Percentiles rank a stretch among this genome's conserved stretches.
phyloP scores from a whole-genome alignment of 2,888 invertebrate species.

The Peribatodes rhomboidaria region DNA sequence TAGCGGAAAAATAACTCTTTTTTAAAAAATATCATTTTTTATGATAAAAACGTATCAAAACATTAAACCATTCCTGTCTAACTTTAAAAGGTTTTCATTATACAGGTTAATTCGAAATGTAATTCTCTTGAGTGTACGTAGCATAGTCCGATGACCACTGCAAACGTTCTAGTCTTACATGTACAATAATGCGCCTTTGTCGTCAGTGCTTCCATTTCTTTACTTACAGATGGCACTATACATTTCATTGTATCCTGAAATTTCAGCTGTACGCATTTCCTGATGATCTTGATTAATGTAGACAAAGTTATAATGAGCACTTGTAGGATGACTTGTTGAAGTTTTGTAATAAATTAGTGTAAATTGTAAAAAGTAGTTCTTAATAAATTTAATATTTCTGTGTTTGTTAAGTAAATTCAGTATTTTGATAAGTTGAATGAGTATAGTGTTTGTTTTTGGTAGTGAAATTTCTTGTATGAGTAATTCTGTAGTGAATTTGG shows the following conservation, averaged over 20 bases:
- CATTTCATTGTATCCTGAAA: conserved; percentile 49
- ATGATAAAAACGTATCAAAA: no score
- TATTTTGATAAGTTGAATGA: conserved; percentile 76
- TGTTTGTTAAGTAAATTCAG: conserved; percentile 76
- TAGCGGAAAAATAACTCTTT: no score
- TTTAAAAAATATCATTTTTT: no score
- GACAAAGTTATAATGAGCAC: conserved; percentile 80
- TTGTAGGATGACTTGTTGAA: conserved; percentile 74
- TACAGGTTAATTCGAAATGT: no score
- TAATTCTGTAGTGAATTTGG: conserved; percentile 73
- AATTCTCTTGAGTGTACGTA: no score
- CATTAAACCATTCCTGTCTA: no score
- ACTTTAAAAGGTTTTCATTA: no score
- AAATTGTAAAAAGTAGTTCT: conserved; percentile 77
- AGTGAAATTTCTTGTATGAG: conserved; percentile 71
- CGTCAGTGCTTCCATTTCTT: conserved; percentile 55
- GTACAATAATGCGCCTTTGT: conserved; percentile 43
- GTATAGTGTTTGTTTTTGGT: conserved; percentile 67
- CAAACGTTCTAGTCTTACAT: conserved; percentile 47
- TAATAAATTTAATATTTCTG: conserved; percentile 73
- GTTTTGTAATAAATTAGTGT: conserved; percentile 66
- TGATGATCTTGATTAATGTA: conserved; percentile 53
- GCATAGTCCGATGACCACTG: conserved; percentile 22
- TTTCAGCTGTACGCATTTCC: conserved; percentile 44
- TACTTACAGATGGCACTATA: conserved; percentile 70